Conservation (phyloP, 2,888 invertebrate species). For the Sesia bembeciformis region DNA sequence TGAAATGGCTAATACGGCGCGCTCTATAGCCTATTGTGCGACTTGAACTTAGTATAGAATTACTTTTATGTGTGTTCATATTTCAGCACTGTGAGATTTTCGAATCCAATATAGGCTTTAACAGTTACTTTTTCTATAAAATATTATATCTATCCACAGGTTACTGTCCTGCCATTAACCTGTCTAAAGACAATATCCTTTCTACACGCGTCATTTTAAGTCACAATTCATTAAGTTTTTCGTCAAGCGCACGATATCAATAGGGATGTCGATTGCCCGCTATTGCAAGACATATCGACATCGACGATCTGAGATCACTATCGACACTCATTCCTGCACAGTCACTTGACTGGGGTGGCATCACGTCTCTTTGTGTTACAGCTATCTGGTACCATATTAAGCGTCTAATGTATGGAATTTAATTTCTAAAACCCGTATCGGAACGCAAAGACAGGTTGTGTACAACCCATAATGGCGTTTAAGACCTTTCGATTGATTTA, state of each 20-base stretch:
- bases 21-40: too few species aligned
- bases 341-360: constrained; percentile 71
- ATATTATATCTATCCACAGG: too few species aligned
- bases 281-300: constrained; percentile 64
- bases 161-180: background rate
- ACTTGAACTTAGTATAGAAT: too few species aligned
- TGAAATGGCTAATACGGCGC: too few species aligned
- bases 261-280: constrained; percentile 67
- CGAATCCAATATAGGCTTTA: too few species aligned
- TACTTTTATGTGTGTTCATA: too few species aligned
- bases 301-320: constrained; percentile 60
- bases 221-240: constrained; percentile 72
- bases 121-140: too few species aligned
- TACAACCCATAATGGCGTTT: constrained; percentile 49
- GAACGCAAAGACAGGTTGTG: constrained; percentile 45
- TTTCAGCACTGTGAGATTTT: too few species aligned
- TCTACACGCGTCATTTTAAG: constrained; percentile 60
- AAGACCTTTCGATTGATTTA: constrained; percentile 49
- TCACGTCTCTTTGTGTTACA: constrained; percentile 65
- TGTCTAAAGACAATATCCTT: constrained; percentile 4
- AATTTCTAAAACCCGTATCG: constrained; percentile 52
- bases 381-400: constrained; percentile 63
- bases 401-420: constrained; percentile 68
- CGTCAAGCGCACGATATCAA: constrained; percentile 63
- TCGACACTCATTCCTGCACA: constrained; percentile 62